Base-by-base conservation (phyloP, 2,888 invertebrate species). In the Fragum sueziense region DNA sequence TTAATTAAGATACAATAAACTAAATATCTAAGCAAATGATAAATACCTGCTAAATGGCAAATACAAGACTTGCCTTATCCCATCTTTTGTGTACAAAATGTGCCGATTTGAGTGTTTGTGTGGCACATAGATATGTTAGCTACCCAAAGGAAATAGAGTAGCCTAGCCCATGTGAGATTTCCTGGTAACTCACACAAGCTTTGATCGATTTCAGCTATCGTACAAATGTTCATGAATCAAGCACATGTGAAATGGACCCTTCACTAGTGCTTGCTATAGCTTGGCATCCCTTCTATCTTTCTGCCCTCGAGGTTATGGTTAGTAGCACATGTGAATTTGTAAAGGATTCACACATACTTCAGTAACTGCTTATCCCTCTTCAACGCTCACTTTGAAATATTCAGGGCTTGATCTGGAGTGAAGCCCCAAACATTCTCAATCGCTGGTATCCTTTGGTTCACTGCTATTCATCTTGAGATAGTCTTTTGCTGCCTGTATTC, bases 51-150 rank as follows among this genome's bases (percentile, higher is more conserved):
- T 41, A 11, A 2, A 11, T 65, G 65, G 65, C 25, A 37, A 65
- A 37, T 22, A 41, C 65, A 37, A 25, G 41, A 65, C 65, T 41
- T 37, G 65, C 65, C 65, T 65, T 65, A 29, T 65, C 65, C 37
- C n/a, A 14, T 29, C 57, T 29, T 27, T 25, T 57, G 11, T 27
- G 57, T 57, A 29, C 14, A n/a, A 47, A 20, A 47, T 9, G n/a
- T 9, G 47, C 17, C 47, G 17, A 47, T 47, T 3, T 47, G 14
- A 20, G 3, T 47, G 47, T 47, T 47, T 14, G n/a, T 47, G 17
- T 47, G 17, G 47, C n/a, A 47, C 47, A 47, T 20, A n/a, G n/a
- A n/a, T n/a, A n/a, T n/a, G n/a, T n/a, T n/a, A n/a, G n/a, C n/a
- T n/a, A n/a, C n/a, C n/a, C n/a, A n/a, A n/a, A n/a, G n/a, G n/a